Conservation (phyloP, 2,113 vertebrate species). For the Podarcis raffonei region DNA sequence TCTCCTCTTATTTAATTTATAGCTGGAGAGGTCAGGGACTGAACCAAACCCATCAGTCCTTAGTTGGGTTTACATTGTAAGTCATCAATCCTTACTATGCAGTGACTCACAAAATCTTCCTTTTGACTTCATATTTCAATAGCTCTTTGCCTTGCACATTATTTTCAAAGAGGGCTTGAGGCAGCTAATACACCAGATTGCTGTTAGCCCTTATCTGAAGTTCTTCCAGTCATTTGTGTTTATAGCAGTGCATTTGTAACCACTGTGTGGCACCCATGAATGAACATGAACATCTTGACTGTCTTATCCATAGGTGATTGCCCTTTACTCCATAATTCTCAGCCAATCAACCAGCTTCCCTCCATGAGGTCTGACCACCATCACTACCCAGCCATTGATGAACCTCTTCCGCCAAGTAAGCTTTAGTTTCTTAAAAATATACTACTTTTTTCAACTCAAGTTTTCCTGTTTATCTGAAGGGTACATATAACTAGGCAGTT, state of each 20-base stretch:
- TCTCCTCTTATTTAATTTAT: constrained; percentile 33
- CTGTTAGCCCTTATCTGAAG: constrained; percentile 26
- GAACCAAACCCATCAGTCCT: constrained; percentile 28
- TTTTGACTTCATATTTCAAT: constrained; percentile 41
- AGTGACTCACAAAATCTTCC: constrained; percentile 20
- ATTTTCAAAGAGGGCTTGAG: constrained; percentile 47
- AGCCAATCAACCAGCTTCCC: constrained; percentile 91
- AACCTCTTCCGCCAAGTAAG: constrained; percentile 99
- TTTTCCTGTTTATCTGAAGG: constrained; percentile 68
- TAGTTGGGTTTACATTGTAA: not conserved
- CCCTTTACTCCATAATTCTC: constrained; percentile 86
- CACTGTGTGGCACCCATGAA: constrained; percentile 65
- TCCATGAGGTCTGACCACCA: constrained; percentile 92
- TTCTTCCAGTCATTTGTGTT: constrained; percentile 59
- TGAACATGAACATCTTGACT: constrained; percentile 81
- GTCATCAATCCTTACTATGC: constrained; percentile 17
- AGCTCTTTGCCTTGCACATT: constrained; percentile 42
- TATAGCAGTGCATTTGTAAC: constrained; percentile 69
- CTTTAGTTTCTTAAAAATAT: constrained; percentile 74
- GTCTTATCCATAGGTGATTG: constrained; percentile 85
- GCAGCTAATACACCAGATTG: constrained; percentile 28
- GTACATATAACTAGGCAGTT: constrained; percentile 67
- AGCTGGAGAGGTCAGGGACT: constrained; percentile 44
- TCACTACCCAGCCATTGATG: constrained; percentile 95
- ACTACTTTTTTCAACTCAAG: constrained; percentile 62